Percentiles rank a stretch among this genome's conserved stretches.
phyloP scores from a whole-genome alignment of 1,140 invertebrate genomes.

The Halesus radiatus region DNA sequence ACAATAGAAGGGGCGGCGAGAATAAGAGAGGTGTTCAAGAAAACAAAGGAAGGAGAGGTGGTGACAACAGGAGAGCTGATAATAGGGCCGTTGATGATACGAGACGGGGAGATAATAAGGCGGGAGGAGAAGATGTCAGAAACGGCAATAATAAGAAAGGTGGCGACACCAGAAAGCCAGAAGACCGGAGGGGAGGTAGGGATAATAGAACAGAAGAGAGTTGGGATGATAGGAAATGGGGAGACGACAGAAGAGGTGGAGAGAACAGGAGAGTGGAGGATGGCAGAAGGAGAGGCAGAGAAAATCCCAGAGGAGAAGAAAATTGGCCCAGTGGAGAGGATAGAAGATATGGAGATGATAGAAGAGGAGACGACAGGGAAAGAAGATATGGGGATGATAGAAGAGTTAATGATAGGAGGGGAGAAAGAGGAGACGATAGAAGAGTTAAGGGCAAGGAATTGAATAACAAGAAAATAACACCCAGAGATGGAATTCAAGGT shows the following conservation, averaged over 20 bases:
- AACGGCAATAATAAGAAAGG: background rate
- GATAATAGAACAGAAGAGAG: constrained; percentile 43
- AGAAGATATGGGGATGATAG: background rate
- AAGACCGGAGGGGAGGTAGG: background rate
- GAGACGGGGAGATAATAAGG: background rate
- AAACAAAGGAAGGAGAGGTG: background rate
- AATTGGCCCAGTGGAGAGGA: background rate
- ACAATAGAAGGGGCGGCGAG: background rate
- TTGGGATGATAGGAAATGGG: constrained; percentile 43
- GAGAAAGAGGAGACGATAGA: background rate
- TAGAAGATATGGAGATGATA: background rate
- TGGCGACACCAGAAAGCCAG: background rate
- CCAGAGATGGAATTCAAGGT: background rate
- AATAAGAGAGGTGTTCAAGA: background rate
- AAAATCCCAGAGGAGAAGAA: background rate
- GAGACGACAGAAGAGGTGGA: constrained; percentile 47
- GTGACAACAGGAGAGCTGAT: background rate
- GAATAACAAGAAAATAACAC: background rate
- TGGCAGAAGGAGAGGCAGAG: background rate
- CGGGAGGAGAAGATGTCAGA: background rate
- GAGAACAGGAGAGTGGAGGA: constrained; percentile 37
- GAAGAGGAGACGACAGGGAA: background rate
- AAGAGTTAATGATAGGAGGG: background rate
- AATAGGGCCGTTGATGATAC: background rate
- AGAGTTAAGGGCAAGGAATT: background rate